These are phyloP conservation scores for Pyralis farinalis DNA, from an alignment of 2,888 invertebrate species.

Conservation along the genomic window DNA sequence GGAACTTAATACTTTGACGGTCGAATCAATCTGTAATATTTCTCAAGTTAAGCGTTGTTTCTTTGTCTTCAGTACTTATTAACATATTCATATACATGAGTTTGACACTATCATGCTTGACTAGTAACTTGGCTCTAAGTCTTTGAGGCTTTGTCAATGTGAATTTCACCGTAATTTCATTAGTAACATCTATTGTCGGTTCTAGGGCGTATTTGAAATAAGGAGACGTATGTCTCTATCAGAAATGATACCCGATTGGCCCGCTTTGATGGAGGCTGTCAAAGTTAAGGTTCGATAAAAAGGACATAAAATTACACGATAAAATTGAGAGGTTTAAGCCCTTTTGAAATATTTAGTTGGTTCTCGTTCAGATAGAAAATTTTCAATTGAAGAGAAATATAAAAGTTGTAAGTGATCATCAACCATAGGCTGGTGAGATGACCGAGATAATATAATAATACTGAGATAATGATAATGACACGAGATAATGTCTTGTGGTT, in stretches of 20 bases:
- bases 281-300: constrained; percentile 85
- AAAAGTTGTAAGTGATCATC: no score
- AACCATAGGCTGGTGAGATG: no score
- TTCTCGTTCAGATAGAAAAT: neutral
- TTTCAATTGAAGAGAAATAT: no score
- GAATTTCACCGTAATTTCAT: constrained; percentile 28
- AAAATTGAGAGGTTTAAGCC: constrained; percentile 38
- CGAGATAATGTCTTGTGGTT: no score
- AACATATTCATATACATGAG: neutral
- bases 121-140: constrained; percentile 26
- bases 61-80: neutral
- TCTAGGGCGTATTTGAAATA: constrained; percentile 85
- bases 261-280: constrained; percentile 84
- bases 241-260: constrained; percentile 90
- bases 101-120: neutral
- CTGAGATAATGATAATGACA: no score
- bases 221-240: constrained; percentile 85
- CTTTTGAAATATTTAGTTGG: constrained; percentile 39
- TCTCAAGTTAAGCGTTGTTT: no score
- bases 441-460: no score
- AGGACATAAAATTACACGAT: constrained; percentile 52
- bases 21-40: no score
- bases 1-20: no score
- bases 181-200: constrained; percentile 64
- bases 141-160: constrained; percentile 18